These are phyloP conservation scores for Agriopis marginaria DNA, from an alignment of 2,888 invertebrate species.

Conservation along the genomic window DNA sequence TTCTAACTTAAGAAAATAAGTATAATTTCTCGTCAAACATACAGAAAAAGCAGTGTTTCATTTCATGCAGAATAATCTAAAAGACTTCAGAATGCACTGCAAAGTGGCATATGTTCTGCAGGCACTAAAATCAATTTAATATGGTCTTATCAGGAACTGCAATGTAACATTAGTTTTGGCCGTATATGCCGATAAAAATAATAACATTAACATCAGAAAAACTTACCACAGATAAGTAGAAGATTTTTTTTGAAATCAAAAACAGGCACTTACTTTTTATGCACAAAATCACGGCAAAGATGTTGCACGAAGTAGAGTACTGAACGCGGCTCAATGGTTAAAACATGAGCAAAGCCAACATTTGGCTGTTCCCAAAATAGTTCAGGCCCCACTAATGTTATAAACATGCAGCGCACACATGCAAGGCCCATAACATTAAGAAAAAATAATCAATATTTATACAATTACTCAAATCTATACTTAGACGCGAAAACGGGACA, in stretches of 20 bases:
- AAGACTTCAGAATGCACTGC: background rate
- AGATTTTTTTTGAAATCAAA: background rate
- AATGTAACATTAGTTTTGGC: slow-evolving; percentile 62
- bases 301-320: slow-evolving; percentile 50
- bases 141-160: slow-evolving; percentile 57
- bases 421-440: slow-evolving; percentile 58
- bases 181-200: slow-evolving; percentile 64
- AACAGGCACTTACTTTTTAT: slow-evolving; percentile 27
- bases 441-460: slow-evolving; percentile 79
- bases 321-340: slow-evolving; percentile 60
- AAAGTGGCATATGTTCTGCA: slow-evolving; percentile 2
- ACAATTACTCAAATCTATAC: slow-evolving; percentile 59
- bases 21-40: background rate
- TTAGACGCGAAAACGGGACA: slow-evolving; percentile 46
- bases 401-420: slow-evolving; percentile 77
- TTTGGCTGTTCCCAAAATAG: slow-evolving; percentile 84
- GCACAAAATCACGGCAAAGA: slow-evolving; percentile 34
- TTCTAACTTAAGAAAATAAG: background rate
- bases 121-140: slow-evolving; percentile 26
- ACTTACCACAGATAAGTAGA: slow-evolving; percentile 6
- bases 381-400: slow-evolving; percentile 83
- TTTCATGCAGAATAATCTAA: background rate
- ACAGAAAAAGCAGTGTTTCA: background rate
- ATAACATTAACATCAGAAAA: slow-evolving; percentile 35
- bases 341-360: slow-evolving; percentile 74